Evolutionary conservation across 2,888 invertebrate genomes (phyloP), one percentile per base, ranked within the genome.

Genomic region (Diarsia mendica): DNA sequence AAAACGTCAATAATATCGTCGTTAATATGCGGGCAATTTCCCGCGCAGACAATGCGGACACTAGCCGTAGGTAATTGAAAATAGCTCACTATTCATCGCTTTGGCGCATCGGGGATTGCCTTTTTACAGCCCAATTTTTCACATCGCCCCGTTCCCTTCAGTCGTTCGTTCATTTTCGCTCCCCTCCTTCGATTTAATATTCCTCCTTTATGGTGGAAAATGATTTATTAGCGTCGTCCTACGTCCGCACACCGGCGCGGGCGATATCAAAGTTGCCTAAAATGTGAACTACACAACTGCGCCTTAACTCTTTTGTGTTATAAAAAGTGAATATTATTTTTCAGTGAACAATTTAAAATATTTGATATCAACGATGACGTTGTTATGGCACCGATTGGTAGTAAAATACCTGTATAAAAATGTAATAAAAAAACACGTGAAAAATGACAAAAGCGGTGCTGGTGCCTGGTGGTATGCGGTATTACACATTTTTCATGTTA

Each of bases 121-220:
- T 92, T 93, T 94, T 95, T 94, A 94, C 92, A 92, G 89, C 91
- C 92, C 93, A 94, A 94, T 94, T 95, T 94, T 94, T 95, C 94
- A 93, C 93, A 88, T 89, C 80, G 79, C 68, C 28, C 77, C 76
- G 68, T 75, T 69, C 85, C 89, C 91, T 90, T 91, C 84, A 80
- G 90, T 92, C 92, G 90, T 92, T 93, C 83, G 75, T 91, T 92
- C 92, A 91, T 92, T 93, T 91, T 91, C 89, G 87, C 88, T 92
- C 91, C 79, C 80, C 84, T 92, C 91, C 91, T 93, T 93, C 93
- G 91, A 94, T 94, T 94, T 94, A 94, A 94, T 94, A 94, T 94
- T 93, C 94, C 92, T 90, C 91, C 91, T 94, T 94, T 93, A 93
- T 92, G 92, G 92, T 88, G 85, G 81, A 89, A 92, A 92, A 94